Base-by-base conservation (phyloP, 2,797 vertebrate species). In the Sebastes paucispinis region DNA sequence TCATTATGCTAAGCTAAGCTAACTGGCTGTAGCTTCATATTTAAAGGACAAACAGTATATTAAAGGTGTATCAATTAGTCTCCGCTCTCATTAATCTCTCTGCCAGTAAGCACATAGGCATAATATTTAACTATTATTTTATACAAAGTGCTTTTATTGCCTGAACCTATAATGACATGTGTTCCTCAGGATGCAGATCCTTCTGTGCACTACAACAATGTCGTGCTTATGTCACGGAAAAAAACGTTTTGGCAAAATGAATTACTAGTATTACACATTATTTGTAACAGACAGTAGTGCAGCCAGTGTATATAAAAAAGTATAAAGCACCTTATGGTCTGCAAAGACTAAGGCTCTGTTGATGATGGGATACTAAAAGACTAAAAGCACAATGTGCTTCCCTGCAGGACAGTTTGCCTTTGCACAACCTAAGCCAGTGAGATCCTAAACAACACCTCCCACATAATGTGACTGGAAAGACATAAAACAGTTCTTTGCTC, bases 231-330 rank as follows among this genome's bases (percentile, higher is more conserved):
- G 43, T 47, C 14, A 47, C 14, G 0, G 43, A 47, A 47, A 47
- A 47, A 47, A 47, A 18, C 1, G 0, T 47, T 47, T 47, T 18
- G 16, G 43, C 43, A 18, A 47, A 47, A 47, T 47, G 0, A 47
- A 47, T 47, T 47, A 18, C 14, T 18, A 47, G 7, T 18, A 18
- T 47, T 18, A 0, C 0, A 18, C 43, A 0, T 47, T 18, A 47
- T 47, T 43, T 47, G 43, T 0, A 0, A 0, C 43, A 47, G 43
- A 47, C 43, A 47, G 14, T 47, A 18, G 0, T 47, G 43, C 14
- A 47, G 43, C 6, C 43, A 47, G 43, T 47, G 43, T 47, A 47
- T 0, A 47, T 47, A 47, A 47, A 47, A 3, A 18, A 47, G 14
- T 16, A 47, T 16, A 47, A 47, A 47, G 43, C 43, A 39, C 36